A percentile compares a stretch with the other conserved stretches of the same genome.
These are phyloP conservation scores for Coendou prehensilis DNA, from an alignment of 2,797 vertebrate genomes.

Conservation along the genomic window DNA sequence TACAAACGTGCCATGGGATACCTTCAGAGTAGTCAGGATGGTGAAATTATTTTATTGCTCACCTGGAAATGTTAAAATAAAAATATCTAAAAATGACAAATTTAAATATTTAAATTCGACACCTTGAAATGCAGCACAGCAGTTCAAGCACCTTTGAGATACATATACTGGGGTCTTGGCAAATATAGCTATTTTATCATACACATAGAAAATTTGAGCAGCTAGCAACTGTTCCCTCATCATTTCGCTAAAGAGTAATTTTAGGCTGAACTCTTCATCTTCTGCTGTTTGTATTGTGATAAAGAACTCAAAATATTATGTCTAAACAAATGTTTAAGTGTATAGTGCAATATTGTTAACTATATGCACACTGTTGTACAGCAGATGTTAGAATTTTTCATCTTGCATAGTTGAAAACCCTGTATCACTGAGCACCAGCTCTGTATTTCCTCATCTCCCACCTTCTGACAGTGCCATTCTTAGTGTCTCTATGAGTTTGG, in stretches of 20 bases:
- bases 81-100: not conserved
- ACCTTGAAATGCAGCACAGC: not conserved
- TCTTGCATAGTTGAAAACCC: not conserved
- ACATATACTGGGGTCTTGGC: not conserved
- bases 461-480: not conserved
- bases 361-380: not conserved
- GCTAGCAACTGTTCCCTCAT: not conserved
- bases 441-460: not conserved
- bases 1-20: not conserved
- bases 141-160: not conserved
- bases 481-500: not conserved
- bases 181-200: not conserved
- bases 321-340: not conserved
- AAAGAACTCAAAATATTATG: not conserved
- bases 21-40: not conserved
- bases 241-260: not conserved
- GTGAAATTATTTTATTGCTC: not conserved
- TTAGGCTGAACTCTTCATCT: not conserved
- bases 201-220: not conserved
- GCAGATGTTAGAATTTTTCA: not conserved
- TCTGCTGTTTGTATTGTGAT: not conserved
- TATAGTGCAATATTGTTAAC: not conserved
- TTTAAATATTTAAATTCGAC: not conserved
- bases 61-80: not conserved
- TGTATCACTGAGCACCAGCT: not conserved